phyloP scores from a whole-genome alignment of 2,888 invertebrate genomes.

The Tenodera sinensis region DNA sequence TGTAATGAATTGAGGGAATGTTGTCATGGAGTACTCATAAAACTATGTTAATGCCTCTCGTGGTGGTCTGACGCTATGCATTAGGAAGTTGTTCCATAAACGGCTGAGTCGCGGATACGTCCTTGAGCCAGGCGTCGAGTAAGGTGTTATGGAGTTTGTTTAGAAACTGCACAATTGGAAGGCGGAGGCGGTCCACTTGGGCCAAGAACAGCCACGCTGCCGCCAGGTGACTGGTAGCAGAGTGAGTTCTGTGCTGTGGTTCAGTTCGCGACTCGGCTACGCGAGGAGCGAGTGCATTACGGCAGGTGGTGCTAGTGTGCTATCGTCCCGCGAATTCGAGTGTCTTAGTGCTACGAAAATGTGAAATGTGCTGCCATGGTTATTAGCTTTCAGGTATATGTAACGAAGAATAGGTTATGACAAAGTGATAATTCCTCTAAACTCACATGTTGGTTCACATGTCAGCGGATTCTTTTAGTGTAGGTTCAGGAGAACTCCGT shows the following conservation, averaged over 20 bases:
- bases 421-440: no score
- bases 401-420: no score
- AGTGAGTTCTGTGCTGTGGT: not conserved
- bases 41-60: no score
- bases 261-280: not conserved
- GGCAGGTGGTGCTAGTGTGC: not conserved
- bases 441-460: no score
- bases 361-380: no score
- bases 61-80: no score
- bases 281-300: not conserved
- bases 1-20: no score
- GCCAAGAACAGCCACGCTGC: not conserved
- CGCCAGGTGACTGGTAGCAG: not conserved
- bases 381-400: no score
- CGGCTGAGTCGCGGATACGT: not conserved
- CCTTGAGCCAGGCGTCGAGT: not conserved
- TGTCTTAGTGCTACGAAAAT: no score
- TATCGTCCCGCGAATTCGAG: not conserved
- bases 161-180: not conserved
- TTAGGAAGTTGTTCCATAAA: not conserved
- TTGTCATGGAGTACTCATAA: no score
- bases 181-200: not conserved
- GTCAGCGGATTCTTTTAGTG: no score
- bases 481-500: no score
- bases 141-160: not conserved